Conservation (phyloP, 1,140 invertebrate species). For the Pseudoatta argentina region DNA sequence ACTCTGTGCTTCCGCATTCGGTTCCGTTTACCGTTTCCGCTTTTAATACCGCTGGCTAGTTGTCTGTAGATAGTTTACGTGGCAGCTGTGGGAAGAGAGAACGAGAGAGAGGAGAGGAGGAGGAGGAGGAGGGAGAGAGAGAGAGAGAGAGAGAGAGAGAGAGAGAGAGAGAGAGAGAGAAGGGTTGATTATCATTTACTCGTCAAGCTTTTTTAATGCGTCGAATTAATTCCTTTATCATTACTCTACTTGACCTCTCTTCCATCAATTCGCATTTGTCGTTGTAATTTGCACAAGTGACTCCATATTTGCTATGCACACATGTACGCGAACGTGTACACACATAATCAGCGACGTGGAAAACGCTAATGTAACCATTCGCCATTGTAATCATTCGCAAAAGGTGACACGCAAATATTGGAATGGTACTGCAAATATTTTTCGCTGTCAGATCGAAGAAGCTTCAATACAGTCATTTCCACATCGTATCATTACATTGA, state of each 20-base stretch:
- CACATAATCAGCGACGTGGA: slow-evolving; percentile 41
- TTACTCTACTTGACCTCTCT: not conserved
- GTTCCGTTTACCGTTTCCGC: slow-evolving; percentile 81
- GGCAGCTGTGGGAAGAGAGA: not conserved
- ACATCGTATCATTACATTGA: slow-evolving; percentile 15
- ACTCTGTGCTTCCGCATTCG: slow-evolving; percentile 80
- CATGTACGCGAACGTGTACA: slow-evolving; percentile 10
- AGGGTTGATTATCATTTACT: not conserved
- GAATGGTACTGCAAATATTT: slow-evolving; percentile 44
- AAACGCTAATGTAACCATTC: slow-evolving; percentile 29
- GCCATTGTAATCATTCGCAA: slow-evolving; percentile 45
- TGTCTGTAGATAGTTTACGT: slow-evolving; percentile 61
- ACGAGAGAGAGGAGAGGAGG: not conserved
- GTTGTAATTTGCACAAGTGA: slow-evolving; percentile 54
- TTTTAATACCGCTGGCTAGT: slow-evolving; percentile 81
- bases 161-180: not conserved
- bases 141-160: not conserved
- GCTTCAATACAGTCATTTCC: slow-evolving; percentile 23
- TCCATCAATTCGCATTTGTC: slow-evolving; percentile 32
- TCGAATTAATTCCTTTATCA: slow-evolving; percentile 51
- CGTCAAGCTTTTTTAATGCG: slow-evolving; percentile 24
- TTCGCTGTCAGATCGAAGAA: slow-evolving; percentile 22
- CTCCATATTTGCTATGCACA: slow-evolving; percentile 27
- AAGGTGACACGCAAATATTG: slow-evolving; percentile 47
- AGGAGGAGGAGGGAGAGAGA: not conserved